Percentiles rank a stretch among this genome's conserved stretches.
Conservation (phyloP, 1,140 invertebrate genomes). For the Drosophila repletoides region DNA sequence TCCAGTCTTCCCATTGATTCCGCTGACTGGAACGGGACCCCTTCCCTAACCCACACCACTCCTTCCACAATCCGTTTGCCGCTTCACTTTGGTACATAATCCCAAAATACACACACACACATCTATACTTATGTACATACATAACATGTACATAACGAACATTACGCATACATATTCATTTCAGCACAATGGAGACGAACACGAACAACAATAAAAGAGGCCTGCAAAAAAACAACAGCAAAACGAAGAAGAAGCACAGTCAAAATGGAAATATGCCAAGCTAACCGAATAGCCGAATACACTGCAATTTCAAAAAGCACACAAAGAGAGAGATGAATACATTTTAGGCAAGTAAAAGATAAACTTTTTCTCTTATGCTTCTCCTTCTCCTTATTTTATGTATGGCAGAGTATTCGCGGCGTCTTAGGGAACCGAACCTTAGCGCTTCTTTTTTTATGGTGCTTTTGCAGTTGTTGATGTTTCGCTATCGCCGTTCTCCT, state of each 20-base stretch:
- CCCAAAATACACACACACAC: constrained; percentile 20
- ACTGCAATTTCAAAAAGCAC: background rate
- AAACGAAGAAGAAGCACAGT: constrained; percentile 15
- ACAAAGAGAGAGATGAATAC: background rate
- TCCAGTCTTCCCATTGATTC: constrained; percentile 11
- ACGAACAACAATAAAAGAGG: constrained; percentile 51
- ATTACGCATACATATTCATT: background rate
- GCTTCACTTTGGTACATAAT: constrained; percentile 23
- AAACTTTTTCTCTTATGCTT: too few relatives aligned
- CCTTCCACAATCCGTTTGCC: too few relatives aligned
- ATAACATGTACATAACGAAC: background rate
- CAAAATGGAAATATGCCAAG: constrained; percentile 6
- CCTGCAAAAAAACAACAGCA: constrained; percentile 50
- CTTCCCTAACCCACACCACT: background rate
- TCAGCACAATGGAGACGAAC: constrained; percentile 36
- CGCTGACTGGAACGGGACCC: constrained; percentile 3
- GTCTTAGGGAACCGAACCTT: background rate
- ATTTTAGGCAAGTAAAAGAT: too few relatives aligned
- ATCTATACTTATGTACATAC: background rate
- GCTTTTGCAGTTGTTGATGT: constrained; percentile 4
- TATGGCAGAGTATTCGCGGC: background rate
- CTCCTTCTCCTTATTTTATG: too few relatives aligned
- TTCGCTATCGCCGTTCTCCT: constrained; percentile 30
- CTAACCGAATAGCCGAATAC: background rate
- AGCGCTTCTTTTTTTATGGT: background rate